These are phyloP conservation scores for Notamacropus eugenii DNA, from an alignment of 2,797 vertebrate species.

Conservation along the genomic window DNA sequence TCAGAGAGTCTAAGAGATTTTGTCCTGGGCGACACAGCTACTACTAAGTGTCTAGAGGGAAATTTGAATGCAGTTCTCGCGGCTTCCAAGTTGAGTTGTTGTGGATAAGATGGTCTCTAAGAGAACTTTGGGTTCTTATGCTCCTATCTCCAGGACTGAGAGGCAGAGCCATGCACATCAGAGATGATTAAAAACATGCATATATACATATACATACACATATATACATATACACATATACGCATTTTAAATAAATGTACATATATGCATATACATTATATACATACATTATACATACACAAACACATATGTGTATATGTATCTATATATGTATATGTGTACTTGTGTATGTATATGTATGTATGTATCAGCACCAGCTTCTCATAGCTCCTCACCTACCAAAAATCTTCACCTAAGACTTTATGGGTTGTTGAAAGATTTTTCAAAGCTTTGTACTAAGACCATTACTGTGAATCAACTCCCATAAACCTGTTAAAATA, in stretches of 20 bases:
- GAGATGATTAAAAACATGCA: neutral
- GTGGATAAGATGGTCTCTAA: neutral
- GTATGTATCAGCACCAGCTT: neutral
- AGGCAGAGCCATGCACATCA: neutral
- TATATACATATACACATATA: neutral
- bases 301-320: too few relatives aligned
- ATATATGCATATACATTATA: too few relatives aligned
- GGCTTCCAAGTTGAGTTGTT: neutral
- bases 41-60: neutral
- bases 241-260: too few relatives aligned
- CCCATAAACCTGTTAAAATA: constrained; percentile 26
- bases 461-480: neutral
- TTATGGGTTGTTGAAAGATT: constrained; percentile 15
- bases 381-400: neutral
- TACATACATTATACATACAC: too few relatives aligned
- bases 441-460: constrained; percentile 38
- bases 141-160: neutral
- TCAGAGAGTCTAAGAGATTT: neutral
- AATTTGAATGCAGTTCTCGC: neutral
- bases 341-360: too few relatives aligned
- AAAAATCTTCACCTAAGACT: constrained; percentile 11
- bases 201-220: too few relatives aligned
- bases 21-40: neutral
- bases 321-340: too few relatives aligned
- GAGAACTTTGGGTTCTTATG: neutral